A percentile compares a stretch with the other conserved stretches of the same genome.
These are phyloP conservation scores for Cyclophora punctaria DNA, from an alignment of 2,888 invertebrate species.

Conservation along the genomic window DNA sequence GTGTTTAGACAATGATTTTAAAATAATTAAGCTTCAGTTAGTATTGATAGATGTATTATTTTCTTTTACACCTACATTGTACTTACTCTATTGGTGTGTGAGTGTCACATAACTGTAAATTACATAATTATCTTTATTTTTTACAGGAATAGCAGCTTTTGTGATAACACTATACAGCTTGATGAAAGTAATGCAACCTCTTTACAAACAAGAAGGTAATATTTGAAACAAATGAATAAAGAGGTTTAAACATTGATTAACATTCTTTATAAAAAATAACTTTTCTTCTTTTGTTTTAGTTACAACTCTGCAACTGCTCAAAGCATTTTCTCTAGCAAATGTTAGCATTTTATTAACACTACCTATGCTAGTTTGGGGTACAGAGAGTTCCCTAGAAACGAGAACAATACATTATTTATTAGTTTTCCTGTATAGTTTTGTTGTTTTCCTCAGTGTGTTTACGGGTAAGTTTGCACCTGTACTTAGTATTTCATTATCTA, in stretches of 20 bases:
- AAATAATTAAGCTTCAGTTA: too few species aligned
- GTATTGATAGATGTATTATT: too few species aligned
- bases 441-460: slow-evolving; percentile 78
- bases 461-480: slow-evolving; percentile 62
- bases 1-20: too few species aligned
- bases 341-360: slow-evolving; percentile 76
- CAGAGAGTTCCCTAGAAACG: slow-evolving; percentile 30
- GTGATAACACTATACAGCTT: slow-evolving; percentile 35
- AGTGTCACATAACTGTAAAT: not conserved
- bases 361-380: slow-evolving; percentile 78
- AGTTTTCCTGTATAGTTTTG: slow-evolving; percentile 78
- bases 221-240: too few species aligned
- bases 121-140: slow-evolving; percentile 4
- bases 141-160: slow-evolving; percentile 53
- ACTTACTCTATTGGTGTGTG: too few species aligned
- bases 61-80: too few species aligned
- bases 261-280: too few species aligned
- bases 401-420: slow-evolving; percentile 68
- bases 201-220: slow-evolving; percentile 31
- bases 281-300: slow-evolving; percentile 30
- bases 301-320: slow-evolving; percentile 47
- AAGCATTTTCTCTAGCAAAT: slow-evolving; percentile 76
- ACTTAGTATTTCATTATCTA: too few species aligned
- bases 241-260: too few species aligned
- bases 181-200: slow-evolving; percentile 32